Conservation (phyloP, 2,113 vertebrate species). For the Tupaia chinensis region DNA sequence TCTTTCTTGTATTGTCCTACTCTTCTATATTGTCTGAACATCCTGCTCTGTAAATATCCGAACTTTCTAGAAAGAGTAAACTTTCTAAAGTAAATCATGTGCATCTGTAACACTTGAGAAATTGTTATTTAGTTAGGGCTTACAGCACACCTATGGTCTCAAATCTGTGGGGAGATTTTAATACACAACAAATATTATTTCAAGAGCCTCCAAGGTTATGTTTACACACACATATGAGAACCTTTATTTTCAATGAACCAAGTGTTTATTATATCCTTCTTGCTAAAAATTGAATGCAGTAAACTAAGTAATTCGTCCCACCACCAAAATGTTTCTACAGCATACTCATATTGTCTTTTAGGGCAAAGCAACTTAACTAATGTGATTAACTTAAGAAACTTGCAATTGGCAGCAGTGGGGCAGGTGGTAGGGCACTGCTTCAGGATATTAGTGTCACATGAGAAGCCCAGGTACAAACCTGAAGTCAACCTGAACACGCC, state of each 20-base stretch:
- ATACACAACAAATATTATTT: not conserved
- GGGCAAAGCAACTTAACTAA: not conserved
- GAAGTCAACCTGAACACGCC: no score
- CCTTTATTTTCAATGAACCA: not conserved
- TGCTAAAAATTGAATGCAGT: not conserved
- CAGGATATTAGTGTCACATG: no score
- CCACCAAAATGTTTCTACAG: not conserved
- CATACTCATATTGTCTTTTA: not conserved
- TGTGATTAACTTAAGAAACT: not conserved
- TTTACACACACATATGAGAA: not conserved
- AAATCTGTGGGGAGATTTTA: not conserved
- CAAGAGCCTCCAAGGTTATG: not conserved
- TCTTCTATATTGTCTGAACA: not conserved
- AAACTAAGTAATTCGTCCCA: not conserved
- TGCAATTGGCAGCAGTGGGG: no score
- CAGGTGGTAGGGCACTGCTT: no score
- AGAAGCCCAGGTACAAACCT: no score
- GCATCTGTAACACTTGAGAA: not conserved
- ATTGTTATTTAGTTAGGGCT: not conserved
- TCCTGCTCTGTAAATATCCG: not conserved
- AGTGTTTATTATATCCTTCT: not conserved
- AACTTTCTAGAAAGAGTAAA: not conserved
- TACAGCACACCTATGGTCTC: not conserved
- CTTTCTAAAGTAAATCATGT: not conserved
- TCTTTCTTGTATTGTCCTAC: not conserved